phyloP scores from a whole-genome alignment of 2,888 invertebrate genomes.

The Calameuta filiformis region DNA sequence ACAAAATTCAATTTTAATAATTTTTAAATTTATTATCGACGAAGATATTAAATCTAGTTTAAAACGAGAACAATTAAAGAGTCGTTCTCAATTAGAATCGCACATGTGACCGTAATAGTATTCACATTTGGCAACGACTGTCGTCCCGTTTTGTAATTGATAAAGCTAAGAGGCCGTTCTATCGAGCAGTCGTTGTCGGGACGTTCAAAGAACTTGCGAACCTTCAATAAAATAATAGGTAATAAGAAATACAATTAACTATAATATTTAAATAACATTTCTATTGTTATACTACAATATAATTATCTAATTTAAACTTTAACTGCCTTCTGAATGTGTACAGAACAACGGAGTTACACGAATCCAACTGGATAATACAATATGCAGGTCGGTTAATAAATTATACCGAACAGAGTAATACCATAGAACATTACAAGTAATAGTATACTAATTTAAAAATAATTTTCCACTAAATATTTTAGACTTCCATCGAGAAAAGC shows the following conservation, averaged over 20 bases:
- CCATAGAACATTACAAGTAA: neutral
- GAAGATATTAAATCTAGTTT: slow-evolving; percentile 21
- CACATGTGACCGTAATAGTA: neutral
- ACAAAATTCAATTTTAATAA: neutral
- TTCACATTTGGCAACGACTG: neutral
- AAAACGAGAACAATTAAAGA: slow-evolving; percentile 18
- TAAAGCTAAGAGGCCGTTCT: neutral
- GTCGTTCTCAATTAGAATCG: neutral
- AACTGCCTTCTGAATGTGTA: neutral
- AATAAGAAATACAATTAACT: neutral
- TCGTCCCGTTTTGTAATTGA: neutral
- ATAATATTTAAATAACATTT: neutral
- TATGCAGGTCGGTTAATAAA: neutral
- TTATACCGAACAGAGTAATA: neutral
- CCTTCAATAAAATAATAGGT: neutral
- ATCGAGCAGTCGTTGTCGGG: neutral
- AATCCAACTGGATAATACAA: neutral
- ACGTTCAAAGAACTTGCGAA: neutral
- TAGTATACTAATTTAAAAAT: neutral
- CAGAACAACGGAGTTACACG: neutral
- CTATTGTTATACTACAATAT: neutral
- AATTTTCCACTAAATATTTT: neutral
- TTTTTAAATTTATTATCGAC: neutral
- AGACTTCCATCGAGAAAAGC: neutral
- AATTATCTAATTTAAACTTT: neutral